Percentiles rank a stretch among this genome's conserved stretches.
Evolutionary conservation across 2,888 invertebrate species (phyloP).

Genomic region (Napeogenes inachia): DNA sequence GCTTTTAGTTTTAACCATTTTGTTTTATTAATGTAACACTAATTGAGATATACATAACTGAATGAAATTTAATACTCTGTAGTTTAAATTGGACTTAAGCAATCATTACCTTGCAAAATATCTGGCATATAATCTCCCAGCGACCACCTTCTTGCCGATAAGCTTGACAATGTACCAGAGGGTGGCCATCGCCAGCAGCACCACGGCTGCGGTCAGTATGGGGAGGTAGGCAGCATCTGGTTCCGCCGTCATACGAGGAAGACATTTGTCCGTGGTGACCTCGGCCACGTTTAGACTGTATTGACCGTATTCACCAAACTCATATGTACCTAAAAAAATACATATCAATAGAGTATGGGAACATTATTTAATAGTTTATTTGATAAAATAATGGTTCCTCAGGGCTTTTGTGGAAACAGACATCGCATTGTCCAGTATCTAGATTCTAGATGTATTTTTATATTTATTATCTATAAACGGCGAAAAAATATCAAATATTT

Average conservation of each 20-base stretch:
- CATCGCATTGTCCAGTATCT: too few relatives aligned
- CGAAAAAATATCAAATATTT: too few relatives aligned
- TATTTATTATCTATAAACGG: too few relatives aligned
- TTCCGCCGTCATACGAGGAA: slow-evolving; percentile 62
- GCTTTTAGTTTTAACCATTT: too few relatives aligned
- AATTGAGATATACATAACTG: too few relatives aligned
- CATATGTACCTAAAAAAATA: slow-evolving; percentile 49
- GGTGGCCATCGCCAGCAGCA: slow-evolving; percentile 68
- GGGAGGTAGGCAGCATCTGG: slow-evolving; percentile 70
- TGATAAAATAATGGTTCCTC: too few relatives aligned
- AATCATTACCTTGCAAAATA: slow-evolving; percentile 62
- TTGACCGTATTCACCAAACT: slow-evolving; percentile 66
- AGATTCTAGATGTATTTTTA: too few relatives aligned
- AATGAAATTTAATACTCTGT: too few relatives aligned
- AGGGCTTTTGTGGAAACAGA: not conserved
- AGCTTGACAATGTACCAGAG: slow-evolving; percentile 71
- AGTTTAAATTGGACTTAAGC: too few relatives aligned
- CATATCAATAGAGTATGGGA: not conserved
- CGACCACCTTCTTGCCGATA: slow-evolving; percentile 61
- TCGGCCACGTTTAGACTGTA: slow-evolving; percentile 55
- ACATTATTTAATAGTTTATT: slow-evolving; percentile 6
- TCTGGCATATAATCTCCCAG: slow-evolving; percentile 61
- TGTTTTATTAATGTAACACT: too few relatives aligned
- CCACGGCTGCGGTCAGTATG: slow-evolving; percentile 62
- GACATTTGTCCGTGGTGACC: slow-evolving; percentile 42